phyloP scores from a whole-genome alignment of 2,113 vertebrate genomes.

The Theristicus caerulescens region DNA sequence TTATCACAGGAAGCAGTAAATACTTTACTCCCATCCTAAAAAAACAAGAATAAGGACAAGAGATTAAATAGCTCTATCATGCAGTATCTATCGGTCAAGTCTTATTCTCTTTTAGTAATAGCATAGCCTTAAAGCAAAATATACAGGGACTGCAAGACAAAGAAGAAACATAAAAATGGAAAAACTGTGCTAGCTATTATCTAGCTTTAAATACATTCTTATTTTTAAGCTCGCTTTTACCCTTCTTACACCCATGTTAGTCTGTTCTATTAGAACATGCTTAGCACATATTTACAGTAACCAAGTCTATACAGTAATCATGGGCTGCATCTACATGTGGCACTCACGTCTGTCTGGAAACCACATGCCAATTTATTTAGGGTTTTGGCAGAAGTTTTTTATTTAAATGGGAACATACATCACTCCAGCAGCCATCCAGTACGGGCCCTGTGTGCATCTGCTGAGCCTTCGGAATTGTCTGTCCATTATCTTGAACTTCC shows the following conservation, averaged over 20 bases:
- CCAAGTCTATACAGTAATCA: background rate
- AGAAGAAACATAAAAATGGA: background rate
- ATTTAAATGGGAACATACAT: slow-evolving; percentile 76
- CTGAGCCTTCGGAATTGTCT: slow-evolving; percentile 98
- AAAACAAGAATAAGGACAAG: background rate
- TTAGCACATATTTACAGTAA: background rate
- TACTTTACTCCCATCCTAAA: slow-evolving; percentile 97
- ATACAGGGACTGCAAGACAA: background rate
- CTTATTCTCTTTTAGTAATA: background rate
- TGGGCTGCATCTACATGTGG: fast-evolving
- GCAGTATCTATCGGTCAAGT: background rate
- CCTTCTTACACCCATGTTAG: background rate
- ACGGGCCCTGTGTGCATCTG: slow-evolving; percentile 98
- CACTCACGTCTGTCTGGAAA: background rate
- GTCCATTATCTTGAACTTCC: slow-evolving; percentile 98
- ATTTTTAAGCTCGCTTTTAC: background rate
- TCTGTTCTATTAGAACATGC: background rate
- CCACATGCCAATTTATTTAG: background rate
- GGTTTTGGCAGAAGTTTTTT: background rate
- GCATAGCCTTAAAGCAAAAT: background rate
- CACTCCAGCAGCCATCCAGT: slow-evolving; percentile 95
- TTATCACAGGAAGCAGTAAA: slow-evolving; percentile 99
- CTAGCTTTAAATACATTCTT: background rate
- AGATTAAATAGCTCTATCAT: background rate
- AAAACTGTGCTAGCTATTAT: background rate